A percentile compares a stretch with the other conserved stretches of the same genome.
Conservation (phyloP, 1,140 invertebrate genomes). For the Neodiprion virginianus region DNA sequence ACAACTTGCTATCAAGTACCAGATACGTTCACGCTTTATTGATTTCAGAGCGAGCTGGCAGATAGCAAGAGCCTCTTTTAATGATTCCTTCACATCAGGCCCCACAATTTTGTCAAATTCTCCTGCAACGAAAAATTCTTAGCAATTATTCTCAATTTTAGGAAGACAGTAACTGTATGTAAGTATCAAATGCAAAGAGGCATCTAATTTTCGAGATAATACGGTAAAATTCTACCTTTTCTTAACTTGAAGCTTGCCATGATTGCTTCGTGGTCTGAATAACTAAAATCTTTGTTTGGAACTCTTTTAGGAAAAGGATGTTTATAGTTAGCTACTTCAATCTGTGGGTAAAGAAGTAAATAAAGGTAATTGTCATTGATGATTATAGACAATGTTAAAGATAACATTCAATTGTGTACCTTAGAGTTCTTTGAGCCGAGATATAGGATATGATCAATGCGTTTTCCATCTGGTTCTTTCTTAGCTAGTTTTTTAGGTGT, state of each 20-base stretch:
- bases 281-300: constrained; percentile 76
- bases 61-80: constrained; percentile 68
- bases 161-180: constrained; percentile 21
- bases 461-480: constrained; percentile 75
- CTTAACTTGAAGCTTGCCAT: constrained; percentile 66
- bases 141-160: constrained; percentile 16
- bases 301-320: constrained; percentile 78
- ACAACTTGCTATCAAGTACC: constrained; percentile 65
- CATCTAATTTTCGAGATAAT: constrained; percentile 1
- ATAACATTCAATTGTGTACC: constrained; percentile 47
- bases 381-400: constrained; percentile 19
- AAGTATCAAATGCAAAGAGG: constrained; percentile 19
- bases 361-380: constrained; percentile 1
- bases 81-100: constrained; percentile 56
- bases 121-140: constrained; percentile 29
- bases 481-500: constrained; percentile 65
- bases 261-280: constrained; percentile 94
- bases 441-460: constrained; percentile 92
- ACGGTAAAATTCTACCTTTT: constrained; percentile 43
- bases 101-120: constrained; percentile 24
- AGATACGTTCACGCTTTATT: constrained; percentile 64
- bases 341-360: constrained; percentile 49
- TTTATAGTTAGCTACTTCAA: constrained; percentile 68
- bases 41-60: constrained; percentile 66
- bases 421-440: constrained; percentile 62